phyloP scores from a whole-genome alignment of 1,140 invertebrate species.

The Hycleus cichorii region DNA sequence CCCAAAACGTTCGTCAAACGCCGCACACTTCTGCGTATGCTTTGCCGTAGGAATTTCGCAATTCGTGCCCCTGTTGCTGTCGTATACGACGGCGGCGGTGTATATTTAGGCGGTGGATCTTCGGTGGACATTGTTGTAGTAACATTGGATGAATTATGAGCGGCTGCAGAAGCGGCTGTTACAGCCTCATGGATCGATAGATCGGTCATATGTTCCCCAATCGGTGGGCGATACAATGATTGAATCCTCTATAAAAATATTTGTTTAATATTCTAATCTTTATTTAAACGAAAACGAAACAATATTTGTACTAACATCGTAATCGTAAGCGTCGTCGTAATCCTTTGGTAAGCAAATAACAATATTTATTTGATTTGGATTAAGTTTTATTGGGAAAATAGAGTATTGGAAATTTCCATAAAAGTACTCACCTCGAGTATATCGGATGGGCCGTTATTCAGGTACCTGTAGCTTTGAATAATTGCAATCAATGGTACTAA shows the following conservation, averaged over 20 bases:
- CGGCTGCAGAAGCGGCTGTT: constrained; percentile 34
- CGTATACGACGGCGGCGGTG: constrained; percentile 84
- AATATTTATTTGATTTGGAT: neutral
- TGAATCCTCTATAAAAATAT: constrained; percentile 59
- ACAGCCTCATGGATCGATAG: constrained; percentile 30
- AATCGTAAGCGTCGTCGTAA: constrained; percentile 20
- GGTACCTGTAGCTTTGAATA: constrained; percentile 74
- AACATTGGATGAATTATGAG: constrained; percentile 20
- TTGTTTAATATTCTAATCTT: constrained; percentile 4
- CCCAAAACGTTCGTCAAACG: constrained; percentile 51
- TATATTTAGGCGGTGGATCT: constrained; percentile 88
- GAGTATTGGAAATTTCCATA: neutral
- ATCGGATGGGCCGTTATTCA: constrained; percentile 73
- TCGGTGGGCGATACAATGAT: constrained; percentile 59
- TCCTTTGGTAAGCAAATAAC: constrained; percentile 21
- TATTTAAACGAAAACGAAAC: neutral
- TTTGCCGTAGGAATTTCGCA: constrained; percentile 70
- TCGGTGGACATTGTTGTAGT: constrained; percentile 42
- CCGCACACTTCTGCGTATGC: constrained; percentile 70
- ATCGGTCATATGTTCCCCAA: constrained; percentile 45
- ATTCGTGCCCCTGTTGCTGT: constrained; percentile 79
- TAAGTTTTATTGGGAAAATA: neutral
- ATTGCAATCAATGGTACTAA: constrained; percentile 69
- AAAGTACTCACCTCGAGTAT: constrained; percentile 69
- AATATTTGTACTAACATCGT: constrained; percentile 28